phyloP scores from a whole-genome alignment of 2,888 invertebrate species.

The Myathropa florea region DNA sequence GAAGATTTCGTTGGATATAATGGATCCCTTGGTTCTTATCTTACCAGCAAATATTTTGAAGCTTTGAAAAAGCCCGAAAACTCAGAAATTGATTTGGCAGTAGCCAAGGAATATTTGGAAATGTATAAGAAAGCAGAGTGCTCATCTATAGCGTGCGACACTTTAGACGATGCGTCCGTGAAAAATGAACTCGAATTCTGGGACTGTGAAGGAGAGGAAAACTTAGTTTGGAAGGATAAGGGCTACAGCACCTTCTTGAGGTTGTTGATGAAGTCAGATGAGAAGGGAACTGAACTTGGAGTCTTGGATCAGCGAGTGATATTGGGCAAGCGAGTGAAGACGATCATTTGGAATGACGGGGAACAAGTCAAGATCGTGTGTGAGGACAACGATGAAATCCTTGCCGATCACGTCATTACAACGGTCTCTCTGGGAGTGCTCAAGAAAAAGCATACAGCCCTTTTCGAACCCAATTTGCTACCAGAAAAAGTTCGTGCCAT shows the following conservation, averaged over 20 bases:
- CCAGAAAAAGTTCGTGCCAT: constrained; percentile 81
- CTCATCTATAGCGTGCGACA: constrained; percentile 84
- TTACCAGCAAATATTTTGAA: constrained; percentile 77
- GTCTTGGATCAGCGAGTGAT: constrained; percentile 78
- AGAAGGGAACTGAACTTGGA: constrained; percentile 74
- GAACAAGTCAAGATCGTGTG: constrained; percentile 75
- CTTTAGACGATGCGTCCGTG: constrained; percentile 86
- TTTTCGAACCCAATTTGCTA: constrained; percentile 82
- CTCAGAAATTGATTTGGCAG: constrained; percentile 79
- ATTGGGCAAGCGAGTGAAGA: constrained; percentile 74
- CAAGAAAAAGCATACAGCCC: constrained; percentile 80
- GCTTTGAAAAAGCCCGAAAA: constrained; percentile 76
- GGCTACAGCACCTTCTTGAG: constrained; percentile 87
- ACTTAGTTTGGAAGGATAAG: constrained; percentile 88
- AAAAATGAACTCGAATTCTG: constrained; percentile 84
- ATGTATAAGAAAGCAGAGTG: constrained; percentile 83
- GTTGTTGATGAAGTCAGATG: constrained; percentile 82
- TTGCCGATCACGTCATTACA: constrained; percentile 84
- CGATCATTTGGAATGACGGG: constrained; percentile 79
- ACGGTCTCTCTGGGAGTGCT: constrained; percentile 84
- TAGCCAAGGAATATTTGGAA: constrained; percentile 83
- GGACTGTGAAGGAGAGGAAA: constrained; percentile 86
- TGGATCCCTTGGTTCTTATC: constrained; percentile 78
- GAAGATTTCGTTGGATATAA: constrained; percentile 77
- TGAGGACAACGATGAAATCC: constrained; percentile 78